Evolutionary conservation across 1,140 invertebrate genomes (phyloP), one percentile per base, ranked within the genome.

Genomic region (Drosophila kikkawai): DNA sequence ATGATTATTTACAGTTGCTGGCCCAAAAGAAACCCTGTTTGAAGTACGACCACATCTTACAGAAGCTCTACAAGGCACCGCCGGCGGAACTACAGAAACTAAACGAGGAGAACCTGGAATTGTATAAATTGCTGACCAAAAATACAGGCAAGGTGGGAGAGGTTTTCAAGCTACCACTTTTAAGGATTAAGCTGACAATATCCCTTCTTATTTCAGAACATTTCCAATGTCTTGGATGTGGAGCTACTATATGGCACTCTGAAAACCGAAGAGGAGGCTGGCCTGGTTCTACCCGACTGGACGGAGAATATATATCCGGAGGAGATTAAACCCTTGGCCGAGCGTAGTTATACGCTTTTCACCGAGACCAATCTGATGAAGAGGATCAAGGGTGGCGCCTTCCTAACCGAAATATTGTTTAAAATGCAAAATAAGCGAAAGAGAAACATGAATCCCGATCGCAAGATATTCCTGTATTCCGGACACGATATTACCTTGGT

Each of bases 401-500:
- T 95, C 47, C 70, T 95, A 8, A 93, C 88, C 4, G 93, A 95
- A 68, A 92, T 94, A 17, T 61, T 92, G 11, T 61, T 88, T 19
- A 92, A 93, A 74, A 93, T 94, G 93, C 77, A 93, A 64, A 87
- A 90, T 19, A 93, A 93, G 79, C 69, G 79, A 6, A 78, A 84
- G 22, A 87, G 82, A 9, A 82, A 86, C 50, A 71, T 93, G 5
- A 85, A 61, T 56, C 91, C 91, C 8, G 79, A 92, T 53, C 93
- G 93, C 29, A 94, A 94, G 79, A 93, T 95, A 58, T 94, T 94
- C 79, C 85, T 96, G 11, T 97, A 96, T 92, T 94, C 96, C 0
- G 96, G 93, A 0, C 96, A 97, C 84, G 96, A 97, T 88, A 93
- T 96, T 3, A 96, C 95, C 0, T 83, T 97, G n/a, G 95, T 97